Evolutionary conservation across 1,140 invertebrate genomes (phyloP).

Genomic region (Andricus grossulariae): DNA sequence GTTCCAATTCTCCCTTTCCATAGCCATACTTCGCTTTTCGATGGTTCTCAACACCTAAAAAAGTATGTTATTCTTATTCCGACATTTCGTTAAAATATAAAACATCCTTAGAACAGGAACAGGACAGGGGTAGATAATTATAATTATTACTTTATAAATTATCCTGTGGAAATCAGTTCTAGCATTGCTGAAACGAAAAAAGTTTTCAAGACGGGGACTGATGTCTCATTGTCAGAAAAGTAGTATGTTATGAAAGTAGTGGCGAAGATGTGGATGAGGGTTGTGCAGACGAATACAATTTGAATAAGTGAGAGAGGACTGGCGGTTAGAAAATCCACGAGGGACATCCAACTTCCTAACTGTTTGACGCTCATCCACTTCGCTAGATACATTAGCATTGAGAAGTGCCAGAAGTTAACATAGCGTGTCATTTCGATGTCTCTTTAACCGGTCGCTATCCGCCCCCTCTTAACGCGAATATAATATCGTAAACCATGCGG

Average conservation of each 20-base stretch:
- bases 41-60: constrained; percentile 49
- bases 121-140: too few relatives aligned
- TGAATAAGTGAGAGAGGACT: constrained; percentile 63
- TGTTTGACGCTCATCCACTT: constrained; percentile 60
- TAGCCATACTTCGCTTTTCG: constrained; percentile 47
- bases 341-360: constrained; percentile 63
- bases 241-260: constrained; percentile 17
- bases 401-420: constrained; percentile 70
- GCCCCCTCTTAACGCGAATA: background rate
- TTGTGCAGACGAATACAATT: constrained; percentile 56
- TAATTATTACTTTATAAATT: background rate
- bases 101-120: too few relatives aligned
- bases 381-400: constrained; percentile 65
- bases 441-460: constrained; percentile 57
- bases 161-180: background rate
- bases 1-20: constrained; percentile 60
- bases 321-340: constrained; percentile 60
- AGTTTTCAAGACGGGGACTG: constrained; percentile 33
- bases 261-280: constrained; percentile 32
- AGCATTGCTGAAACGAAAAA: constrained; percentile 40
- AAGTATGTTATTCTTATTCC: too few relatives aligned
- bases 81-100: too few relatives aligned
- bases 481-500: constrained; percentile 45
- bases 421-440: constrained; percentile 70
- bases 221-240: constrained; percentile 33